Evolutionary conservation across 2,797 vertebrate species (phyloP), one percentile per base, ranked within the genome.

Genomic region (Vireo griseus): DNA sequence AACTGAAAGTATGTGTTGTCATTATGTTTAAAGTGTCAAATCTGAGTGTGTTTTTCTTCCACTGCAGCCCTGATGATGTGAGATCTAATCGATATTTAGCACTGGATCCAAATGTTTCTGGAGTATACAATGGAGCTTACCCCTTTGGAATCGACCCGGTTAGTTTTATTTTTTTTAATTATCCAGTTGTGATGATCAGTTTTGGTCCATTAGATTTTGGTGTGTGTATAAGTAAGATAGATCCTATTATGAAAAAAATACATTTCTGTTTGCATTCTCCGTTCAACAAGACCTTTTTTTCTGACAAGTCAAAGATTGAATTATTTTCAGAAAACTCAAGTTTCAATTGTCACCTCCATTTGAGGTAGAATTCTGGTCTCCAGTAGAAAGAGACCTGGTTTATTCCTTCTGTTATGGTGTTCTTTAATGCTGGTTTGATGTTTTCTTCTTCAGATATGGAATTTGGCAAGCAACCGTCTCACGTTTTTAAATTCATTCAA

Each of bases 401-500:
- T 57, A 40, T 72, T 86, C 29, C 15, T 85, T 24, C 9, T 61
- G 0, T 63, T 71, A 3, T 3, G 3, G 8, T 72, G 12, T 51
- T 91, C 24, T 48, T 74, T 59, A 86, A 16, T 47, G 28, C 33
- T 68, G 65, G 1, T 55, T 90, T 92, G 86, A 13, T 86, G 35
- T 92, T 91, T 92, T 47, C 42, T 57, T 65, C 37, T 92, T 92
- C 94, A 99, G 99, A 99, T 99, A n/a, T 99, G 99, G 99, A 99
- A 99, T 97, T 97, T 99, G 97, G 99, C 99, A 13, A 98, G 97
- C 88, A 99, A 99, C 90, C 99, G 99, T 7, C 98, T 99, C 90
- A 98, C 98, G 77, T 99, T 99, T 95, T 98, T 99, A 72, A 99
- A 99, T 97, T 99, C 99, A 25, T 99, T 99, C 97, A 99, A 99